Conservation (phyloP, 53 echinoderm and acorn worm genomes). For the Patiria pectinifera region DNA sequence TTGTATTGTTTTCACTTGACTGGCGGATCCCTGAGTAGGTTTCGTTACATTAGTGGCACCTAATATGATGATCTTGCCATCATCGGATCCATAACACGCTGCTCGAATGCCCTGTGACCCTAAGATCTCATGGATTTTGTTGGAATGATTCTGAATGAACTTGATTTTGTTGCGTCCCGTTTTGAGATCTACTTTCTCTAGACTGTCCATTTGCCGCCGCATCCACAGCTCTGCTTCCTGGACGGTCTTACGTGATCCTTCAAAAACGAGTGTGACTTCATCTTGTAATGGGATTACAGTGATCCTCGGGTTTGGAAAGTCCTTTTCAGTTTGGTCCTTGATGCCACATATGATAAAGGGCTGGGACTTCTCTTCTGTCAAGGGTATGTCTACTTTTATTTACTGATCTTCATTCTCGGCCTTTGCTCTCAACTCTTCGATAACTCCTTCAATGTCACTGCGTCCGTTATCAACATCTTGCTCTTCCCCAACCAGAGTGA, state of each 20-base stretch:
- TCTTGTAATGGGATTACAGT: neutral
- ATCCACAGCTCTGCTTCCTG: constrained; percentile 34
- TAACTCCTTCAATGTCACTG: neutral
- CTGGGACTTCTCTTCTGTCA: constrained; percentile 21
- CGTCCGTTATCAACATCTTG: constrained; percentile 10
- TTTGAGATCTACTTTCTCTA: neutral
- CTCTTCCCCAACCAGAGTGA: constrained; percentile 28
- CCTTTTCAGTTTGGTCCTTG: constrained; percentile 1
- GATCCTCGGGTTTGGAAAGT: constrained; percentile 44
- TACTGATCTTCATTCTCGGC: constrained; percentile 46
- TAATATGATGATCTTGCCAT: constrained; percentile 23
- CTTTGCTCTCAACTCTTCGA: constrained; percentile 32
- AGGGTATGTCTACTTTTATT: neutral
- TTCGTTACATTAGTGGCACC: constrained; percentile 15
- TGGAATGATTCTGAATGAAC: constrained; percentile 14
- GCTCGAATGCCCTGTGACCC: constrained; percentile 33
- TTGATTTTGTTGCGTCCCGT: constrained; percentile 13
- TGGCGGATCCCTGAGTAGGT: too few species aligned
- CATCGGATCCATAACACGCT: constrained; percentile 13
- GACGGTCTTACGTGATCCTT: constrained; percentile 36
- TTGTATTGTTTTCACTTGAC: too few species aligned
- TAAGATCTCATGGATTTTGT: constrained; percentile 61
- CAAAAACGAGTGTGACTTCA: constrained; percentile 15
- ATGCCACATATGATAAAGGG: constrained; percentile 22
- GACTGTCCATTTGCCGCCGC: constrained; percentile 13